Evolutionary conservation across 2,113 vertebrate species (phyloP), one percentile per base, ranked within the genome.

Genomic region (Seriola aureovittata): DNA sequence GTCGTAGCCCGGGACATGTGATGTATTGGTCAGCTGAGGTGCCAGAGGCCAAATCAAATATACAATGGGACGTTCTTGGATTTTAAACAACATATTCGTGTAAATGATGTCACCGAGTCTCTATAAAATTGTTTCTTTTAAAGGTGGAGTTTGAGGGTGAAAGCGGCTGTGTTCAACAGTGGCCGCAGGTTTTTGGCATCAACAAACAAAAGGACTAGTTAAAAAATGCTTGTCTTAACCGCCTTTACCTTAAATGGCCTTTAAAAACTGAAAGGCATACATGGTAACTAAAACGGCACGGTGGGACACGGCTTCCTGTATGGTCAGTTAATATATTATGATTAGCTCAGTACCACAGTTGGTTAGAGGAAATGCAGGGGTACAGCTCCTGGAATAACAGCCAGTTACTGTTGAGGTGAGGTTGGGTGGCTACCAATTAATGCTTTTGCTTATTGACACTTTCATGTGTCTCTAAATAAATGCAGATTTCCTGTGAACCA

Each of bases 1-100:
- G 95, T 97, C 96, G 94, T 94, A 96, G 95, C 96, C 94, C 92
- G 95, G 96, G 96, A 96, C 95, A 93, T 97, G 95, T 97, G 97
- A 98, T 97, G 96, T 96, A 96, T 97, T 96, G 95, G 96, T 96
- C 95, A 93, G 92, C 82, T 92, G 92, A 94, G 91, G 91, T 75
- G 94, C 94, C 95, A 74, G 17, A 91, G 91, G 97, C 97, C 98
- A 99, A 98, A 97, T 97, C 95, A 99, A 99, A 99, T 99, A 99
- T 97, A 99, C 98, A 98, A 93, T 83, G 72, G 94, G 95, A 96
- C 92, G 91, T 96, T 99, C 96, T 96, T 96, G 95, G 97, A 95
- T 93, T 96, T 96, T 96, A 96, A 97, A 95, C 96, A 95, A 97
- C 95, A 97, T 96, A 95, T 97, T 97, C 93, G 94, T 96, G 95